Conservation (phyloP, 2,113 vertebrate genomes). For the Bostrychus sinensis region DNA sequence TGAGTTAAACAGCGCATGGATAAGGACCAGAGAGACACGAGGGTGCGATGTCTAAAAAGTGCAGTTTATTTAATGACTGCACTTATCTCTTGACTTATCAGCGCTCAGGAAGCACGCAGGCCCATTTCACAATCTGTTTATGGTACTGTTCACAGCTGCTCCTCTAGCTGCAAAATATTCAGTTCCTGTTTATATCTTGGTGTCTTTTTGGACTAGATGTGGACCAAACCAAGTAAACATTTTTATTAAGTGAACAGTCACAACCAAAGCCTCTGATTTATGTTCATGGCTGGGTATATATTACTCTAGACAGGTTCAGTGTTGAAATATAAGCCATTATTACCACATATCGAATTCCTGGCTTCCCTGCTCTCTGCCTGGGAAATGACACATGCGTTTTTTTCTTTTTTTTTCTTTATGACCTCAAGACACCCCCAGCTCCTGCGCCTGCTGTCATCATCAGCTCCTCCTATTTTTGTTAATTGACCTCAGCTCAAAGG, state of each 20-base stretch:
- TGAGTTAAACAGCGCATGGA: constrained; percentile 17
- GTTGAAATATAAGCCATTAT: background rate
- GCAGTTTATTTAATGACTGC: background rate
- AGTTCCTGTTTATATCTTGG: no score
- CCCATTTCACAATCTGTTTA: background rate
- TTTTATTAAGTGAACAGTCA: no score
- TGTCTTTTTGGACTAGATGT: no score
- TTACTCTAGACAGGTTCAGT: background rate
- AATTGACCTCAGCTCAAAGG: background rate
- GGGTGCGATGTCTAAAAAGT: background rate
- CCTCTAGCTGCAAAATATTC: background rate
- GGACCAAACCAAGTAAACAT: no score
- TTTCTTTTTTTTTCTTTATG: background rate
- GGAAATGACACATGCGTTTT: background rate
- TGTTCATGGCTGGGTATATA: background rate
- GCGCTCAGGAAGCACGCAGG: background rate
- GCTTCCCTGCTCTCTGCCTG: background rate
- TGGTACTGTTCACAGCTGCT: background rate
- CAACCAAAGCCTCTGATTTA: no score
- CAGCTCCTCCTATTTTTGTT: background rate
- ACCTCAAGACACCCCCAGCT: background rate
- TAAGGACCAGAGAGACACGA: background rate
- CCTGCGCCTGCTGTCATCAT: constrained; percentile 19
- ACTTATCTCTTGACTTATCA: background rate
- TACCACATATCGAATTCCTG: background rate